Base-by-base conservation (phyloP, 2,113 vertebrate species). In the Prionailurus viverrinus region DNA sequence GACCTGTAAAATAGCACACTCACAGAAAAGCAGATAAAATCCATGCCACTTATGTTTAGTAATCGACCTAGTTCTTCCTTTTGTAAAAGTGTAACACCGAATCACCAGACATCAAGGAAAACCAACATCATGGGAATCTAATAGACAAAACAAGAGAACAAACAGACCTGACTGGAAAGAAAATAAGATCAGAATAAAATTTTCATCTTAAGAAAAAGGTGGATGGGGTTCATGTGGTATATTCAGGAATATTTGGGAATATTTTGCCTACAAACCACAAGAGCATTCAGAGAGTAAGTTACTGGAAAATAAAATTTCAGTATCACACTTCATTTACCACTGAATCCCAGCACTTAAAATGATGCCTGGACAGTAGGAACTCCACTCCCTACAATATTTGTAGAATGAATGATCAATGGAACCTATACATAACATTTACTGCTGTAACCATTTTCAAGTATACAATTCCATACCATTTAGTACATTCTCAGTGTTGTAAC, bases 171-270 rank as follows among this genome's bases (percentile, higher is more conserved):
- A 25, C 58, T 10, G 27, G 12, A 31, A 36, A 84, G 11, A 89
- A 96, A 95, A 95, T 83, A 48, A 76, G 39, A 88, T 81, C 18
- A 81, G 61, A 97, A 82, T 45, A 58, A 69, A 88, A 89, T 74
- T 29, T 66, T 94, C 63, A 89, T 41, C 48, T 94, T 66, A 58
- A 36, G 29, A 58, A 51, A 36, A 71, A 29, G 79, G 1, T 14
- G 74, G 7, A 4, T 14, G 25, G 29, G 14, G 6, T 61, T 25
- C 29, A 81, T 76, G 94, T 93, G 68, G 8, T 90, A 23, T 61
- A 87, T 31, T 68, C 69, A 53, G 25, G 31, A 25, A 88, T 83
- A 76, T 71, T 29, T 92, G 51, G 61, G n/a, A 95, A 90, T 90
- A 74, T 86, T 93, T 81, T 95, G 51, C 65, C 29, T 90, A 78